A percentile compares a stretch with the other conserved stretches of the same genome.
Conservation (phyloP, 2,888 invertebrate genomes). For the Nemoura dubitans region DNA sequence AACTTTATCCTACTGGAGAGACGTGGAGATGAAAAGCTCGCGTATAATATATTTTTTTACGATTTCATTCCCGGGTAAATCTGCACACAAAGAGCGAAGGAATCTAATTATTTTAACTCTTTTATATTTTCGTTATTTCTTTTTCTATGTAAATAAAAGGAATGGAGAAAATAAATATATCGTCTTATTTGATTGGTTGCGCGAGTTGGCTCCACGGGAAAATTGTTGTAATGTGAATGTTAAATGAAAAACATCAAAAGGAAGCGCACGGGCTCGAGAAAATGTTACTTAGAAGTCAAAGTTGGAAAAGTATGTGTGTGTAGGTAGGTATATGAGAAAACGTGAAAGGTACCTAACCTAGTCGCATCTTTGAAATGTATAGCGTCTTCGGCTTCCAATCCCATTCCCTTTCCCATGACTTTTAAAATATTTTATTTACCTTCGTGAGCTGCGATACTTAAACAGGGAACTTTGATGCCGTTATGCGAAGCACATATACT, state of each 20-base stretch:
- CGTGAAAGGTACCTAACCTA: neutral
- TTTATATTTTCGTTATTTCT: constrained; percentile 32
- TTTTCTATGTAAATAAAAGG: constrained; percentile 16
- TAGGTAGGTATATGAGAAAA: neutral
- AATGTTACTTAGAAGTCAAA: neutral
- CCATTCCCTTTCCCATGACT: neutral
- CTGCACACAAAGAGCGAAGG: constrained; percentile 1
- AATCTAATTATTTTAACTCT: constrained; percentile 21
- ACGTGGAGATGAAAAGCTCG: neutral
- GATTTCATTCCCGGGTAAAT: neutral
- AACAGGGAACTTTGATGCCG: neutral
- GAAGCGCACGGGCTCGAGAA: neutral
- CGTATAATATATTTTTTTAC: neutral
- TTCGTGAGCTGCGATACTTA: neutral
- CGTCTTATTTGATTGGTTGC: constrained; percentile 16
- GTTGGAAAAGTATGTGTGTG: neutral
- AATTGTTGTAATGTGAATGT: constrained; percentile 33
- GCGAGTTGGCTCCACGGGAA: constrained; percentile 17
- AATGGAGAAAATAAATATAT: neutral
- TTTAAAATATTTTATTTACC: neutral
- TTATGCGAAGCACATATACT: too few relatives aligned
- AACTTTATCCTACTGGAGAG: neutral
- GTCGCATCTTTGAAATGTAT: neutral
- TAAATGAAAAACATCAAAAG: constrained; percentile 28
- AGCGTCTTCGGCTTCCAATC: neutral